Evolutionary conservation across 53 echinoderm and acorn worm genomes (phyloP).

Genomic region (Apostichopus leukothele): DNA sequence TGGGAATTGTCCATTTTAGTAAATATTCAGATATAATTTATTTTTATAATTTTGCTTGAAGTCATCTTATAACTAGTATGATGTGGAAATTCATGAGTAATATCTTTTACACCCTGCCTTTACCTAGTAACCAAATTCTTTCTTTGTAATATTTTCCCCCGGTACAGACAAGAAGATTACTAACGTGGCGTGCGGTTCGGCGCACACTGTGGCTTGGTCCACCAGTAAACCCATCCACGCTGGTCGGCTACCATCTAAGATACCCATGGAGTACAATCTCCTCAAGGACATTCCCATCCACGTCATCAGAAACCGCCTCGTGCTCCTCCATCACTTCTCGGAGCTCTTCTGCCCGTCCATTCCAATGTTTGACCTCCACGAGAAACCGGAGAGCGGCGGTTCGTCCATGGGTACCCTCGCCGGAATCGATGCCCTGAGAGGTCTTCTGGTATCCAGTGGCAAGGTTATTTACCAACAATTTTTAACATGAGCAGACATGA

Average conservation of each 20-base stretch:
- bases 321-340: constrained; percentile 93
- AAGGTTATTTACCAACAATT: constrained; percentile 58
- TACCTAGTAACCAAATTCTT: not conserved
- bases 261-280: constrained; percentile 99
- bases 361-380: constrained; percentile 94
- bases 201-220: constrained; percentile 98
- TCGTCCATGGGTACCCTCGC: constrained; percentile 70
- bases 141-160: not conserved
- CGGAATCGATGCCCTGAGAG: constrained; percentile 92
- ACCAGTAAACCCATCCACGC: constrained; percentile 98
- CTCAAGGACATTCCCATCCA: constrained; percentile 84
- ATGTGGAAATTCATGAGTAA: too few species aligned
- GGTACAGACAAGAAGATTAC: constrained; percentile 93
- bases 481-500: too few species aligned
- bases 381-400: constrained; percentile 55
- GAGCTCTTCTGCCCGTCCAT: constrained; percentile 99
- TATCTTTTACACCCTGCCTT: too few species aligned
- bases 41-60: too few species aligned
- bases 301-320: constrained; percentile 87
- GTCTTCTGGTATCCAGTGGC: constrained; percentile 87
- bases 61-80: too few species aligned
- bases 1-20: too few species aligned
- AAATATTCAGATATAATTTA: too few species aligned
- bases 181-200: constrained; percentile 96
- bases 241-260: constrained; percentile 71